Percentiles rank a stretch among this genome's conserved stretches.
Conservation (phyloP, 2,113 vertebrate genomes). For the Silurus glanis region DNA sequence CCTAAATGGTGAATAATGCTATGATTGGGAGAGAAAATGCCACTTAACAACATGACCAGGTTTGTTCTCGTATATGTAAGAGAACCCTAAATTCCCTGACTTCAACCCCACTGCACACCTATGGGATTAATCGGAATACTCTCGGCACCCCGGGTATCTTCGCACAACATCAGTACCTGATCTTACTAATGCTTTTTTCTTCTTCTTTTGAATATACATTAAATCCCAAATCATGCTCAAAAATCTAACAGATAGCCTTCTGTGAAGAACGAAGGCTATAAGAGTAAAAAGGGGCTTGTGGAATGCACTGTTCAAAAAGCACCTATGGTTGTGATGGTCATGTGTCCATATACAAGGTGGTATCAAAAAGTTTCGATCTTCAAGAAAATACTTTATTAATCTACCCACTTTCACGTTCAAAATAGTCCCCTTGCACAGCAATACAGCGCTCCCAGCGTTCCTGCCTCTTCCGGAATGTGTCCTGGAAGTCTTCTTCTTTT, state of each 20-base stretch:
- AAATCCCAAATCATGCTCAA: neutral
- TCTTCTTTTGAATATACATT: no score
- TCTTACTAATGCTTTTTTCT: neutral
- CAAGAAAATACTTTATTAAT: no score
- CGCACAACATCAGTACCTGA: neutral
- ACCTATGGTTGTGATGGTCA: neutral
- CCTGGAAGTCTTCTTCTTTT: no score
- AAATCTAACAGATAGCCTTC: neutral
- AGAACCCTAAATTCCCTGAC: neutral
- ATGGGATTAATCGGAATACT: neutral
- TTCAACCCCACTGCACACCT: neutral
- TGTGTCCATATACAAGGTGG: no score
- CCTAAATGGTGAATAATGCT: neutral
- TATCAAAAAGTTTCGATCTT: no score
- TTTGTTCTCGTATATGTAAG: neutral
- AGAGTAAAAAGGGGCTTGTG: neutral
- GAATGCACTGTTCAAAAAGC: neutral
- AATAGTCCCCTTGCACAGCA: no score
- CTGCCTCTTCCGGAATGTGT: no score
- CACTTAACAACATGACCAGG: neutral
- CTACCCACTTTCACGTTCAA: no score
- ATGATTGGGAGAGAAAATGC: neutral
- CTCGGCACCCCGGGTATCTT: neutral
- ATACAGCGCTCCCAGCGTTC: no score
- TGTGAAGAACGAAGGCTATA: neutral